phyloP scores from a whole-genome alignment of 2,888 invertebrate genomes.

The Deilephila elpenor region DNA sequence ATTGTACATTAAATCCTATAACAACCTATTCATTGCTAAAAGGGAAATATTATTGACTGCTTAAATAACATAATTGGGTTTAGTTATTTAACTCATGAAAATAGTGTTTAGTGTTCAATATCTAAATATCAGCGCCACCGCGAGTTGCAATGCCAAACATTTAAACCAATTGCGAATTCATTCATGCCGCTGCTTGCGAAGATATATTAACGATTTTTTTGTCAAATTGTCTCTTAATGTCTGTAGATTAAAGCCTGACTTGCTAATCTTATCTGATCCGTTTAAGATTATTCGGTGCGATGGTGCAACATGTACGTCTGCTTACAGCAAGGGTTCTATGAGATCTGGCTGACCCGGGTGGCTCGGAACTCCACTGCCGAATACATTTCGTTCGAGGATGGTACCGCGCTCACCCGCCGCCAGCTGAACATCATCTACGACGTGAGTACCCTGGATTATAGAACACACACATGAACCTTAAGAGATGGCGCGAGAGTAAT shows the following conservation, averaged over 20 bases:
- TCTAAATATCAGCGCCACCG: background rate
- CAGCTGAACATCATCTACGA: constrained; percentile 95
- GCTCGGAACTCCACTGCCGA: constrained; percentile 91
- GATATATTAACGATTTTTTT: background rate
- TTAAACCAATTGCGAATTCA: background rate
- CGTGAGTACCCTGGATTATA: constrained; percentile 68
- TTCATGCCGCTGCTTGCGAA: background rate
- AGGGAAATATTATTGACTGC: no score
- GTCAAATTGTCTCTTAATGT: background rate
- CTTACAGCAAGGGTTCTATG: constrained; percentile 92
- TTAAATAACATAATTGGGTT: no score
- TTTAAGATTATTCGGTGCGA: background rate
- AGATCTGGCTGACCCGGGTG: constrained; percentile 96
- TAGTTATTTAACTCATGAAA: no score
- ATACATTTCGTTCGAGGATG: constrained; percentile 95
- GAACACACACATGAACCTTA: no score
- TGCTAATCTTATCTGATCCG: background rate
- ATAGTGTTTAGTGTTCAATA: no score
- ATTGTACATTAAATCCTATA: no score
- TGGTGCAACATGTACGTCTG: constrained; percentile 16
- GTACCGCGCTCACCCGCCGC: constrained; percentile 91
- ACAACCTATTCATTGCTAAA: no score
- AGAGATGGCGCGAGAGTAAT: no score
- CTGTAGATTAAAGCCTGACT: background rate
- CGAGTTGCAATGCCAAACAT: background rate